A percentile compares a stretch with the other conserved stretches of the same genome.
Evolutionary conservation across 2,797 vertebrate species (phyloP).

Genomic region (Gymnodraco acuticeps): DNA sequence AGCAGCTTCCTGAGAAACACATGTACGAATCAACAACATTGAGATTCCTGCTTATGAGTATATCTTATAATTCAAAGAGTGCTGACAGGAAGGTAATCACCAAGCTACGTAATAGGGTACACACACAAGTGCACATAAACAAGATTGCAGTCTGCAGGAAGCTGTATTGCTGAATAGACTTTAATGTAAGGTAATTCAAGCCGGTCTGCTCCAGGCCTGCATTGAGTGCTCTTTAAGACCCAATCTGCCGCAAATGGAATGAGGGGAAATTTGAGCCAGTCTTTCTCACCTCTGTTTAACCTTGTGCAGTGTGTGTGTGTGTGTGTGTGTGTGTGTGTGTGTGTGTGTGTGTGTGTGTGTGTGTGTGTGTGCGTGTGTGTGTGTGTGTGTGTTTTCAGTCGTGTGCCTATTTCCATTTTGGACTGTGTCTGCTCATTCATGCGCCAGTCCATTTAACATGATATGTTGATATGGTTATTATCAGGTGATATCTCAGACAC

Average conservation of each 20-base stretch:
- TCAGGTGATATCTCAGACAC: slow-evolving; percentile 49
- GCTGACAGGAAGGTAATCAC: slow-evolving; percentile 58
- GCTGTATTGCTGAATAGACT: slow-evolving; percentile 70
- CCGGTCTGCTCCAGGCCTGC: slow-evolving; percentile 57
- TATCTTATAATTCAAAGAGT: slow-evolving; percentile 21
- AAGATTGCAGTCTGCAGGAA: slow-evolving; percentile 60
- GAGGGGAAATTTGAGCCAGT: slow-evolving; percentile 60
- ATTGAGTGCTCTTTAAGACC: slow-evolving; percentile 69
- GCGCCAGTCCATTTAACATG: slow-evolving; percentile 49
- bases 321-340: slow-evolving; percentile 33
- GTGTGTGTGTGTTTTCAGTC: slow-evolving; percentile 24
- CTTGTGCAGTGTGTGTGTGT: slow-evolving; percentile 44
- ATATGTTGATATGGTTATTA: slow-evolving; percentile 61
- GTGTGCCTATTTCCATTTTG: slow-evolving; percentile 21
- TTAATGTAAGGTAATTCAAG: slow-evolving; percentile 77
- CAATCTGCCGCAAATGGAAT: slow-evolving; percentile 68
- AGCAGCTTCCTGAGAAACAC: slow-evolving; percentile 9
- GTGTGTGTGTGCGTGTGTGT: slow-evolving; percentile 17
- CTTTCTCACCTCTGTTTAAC: slow-evolving; percentile 73
- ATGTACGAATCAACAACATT: slow-evolving; percentile 23
- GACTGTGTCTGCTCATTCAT: slow-evolving; percentile 29
- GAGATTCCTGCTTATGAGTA: slow-evolving; percentile 13
- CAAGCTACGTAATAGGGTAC: slow-evolving; percentile 8
- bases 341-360: slow-evolving; percentile 16
- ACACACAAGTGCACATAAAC: slow-evolving; percentile 37